A percentile compares a stretch with the other conserved stretches of the same genome.
These are phyloP conservation scores for Goniozus legneri DNA, from an alignment of 1,140 invertebrate genomes.

Conservation along the genomic window DNA sequence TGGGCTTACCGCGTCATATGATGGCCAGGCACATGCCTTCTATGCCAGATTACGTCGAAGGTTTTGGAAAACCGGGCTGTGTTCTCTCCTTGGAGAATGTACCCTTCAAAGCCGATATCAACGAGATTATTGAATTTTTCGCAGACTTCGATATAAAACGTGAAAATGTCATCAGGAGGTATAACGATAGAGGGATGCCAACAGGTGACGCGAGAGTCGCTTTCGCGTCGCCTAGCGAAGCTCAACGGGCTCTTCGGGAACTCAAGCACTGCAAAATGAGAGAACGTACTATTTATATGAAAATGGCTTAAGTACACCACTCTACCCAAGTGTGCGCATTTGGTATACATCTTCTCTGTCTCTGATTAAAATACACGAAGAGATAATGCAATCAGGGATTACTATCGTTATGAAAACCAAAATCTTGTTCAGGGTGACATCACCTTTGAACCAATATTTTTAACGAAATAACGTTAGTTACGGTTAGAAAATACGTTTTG, in stretches of 20 bases:
- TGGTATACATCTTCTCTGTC: no score
- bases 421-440: no score
- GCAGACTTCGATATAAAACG: constrained; percentile 68
- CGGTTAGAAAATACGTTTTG: no score
- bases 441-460: no score
- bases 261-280: constrained; percentile 57
- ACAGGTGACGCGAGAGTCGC: constrained; percentile 87
- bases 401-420: no score
- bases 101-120: constrained; percentile 77
- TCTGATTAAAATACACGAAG: no score
- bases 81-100: constrained; percentile 82
- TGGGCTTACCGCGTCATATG: constrained; percentile 46
- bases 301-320: constrained; percentile 37
- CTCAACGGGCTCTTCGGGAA: constrained; percentile 67
- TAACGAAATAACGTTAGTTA: no score
- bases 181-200: constrained; percentile 78
- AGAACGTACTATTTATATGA: constrained; percentile 58
- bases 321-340: no score
- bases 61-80: constrained; percentile 75
- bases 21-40: constrained; percentile 13
- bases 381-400: no score
- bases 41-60: constrained; percentile 49
- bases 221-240: constrained; percentile 72
- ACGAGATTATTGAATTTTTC: constrained; percentile 87
- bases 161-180: constrained; percentile 77